These are phyloP conservation scores for Tetranychus piercei DNA, from an alignment of 2,888 invertebrate species.

Conservation along the genomic window DNA sequence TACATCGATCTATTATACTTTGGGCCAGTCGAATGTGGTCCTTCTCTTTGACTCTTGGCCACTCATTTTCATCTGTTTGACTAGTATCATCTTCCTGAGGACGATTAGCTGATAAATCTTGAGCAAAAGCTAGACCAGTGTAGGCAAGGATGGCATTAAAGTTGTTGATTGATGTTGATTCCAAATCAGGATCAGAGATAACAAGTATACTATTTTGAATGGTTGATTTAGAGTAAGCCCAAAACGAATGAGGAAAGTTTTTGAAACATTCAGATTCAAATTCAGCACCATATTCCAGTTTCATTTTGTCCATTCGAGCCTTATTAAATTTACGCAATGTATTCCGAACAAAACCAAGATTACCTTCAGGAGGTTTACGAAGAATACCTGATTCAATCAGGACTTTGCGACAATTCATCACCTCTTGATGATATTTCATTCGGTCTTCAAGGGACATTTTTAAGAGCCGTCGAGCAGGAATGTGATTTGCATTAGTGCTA, in stretches of 20 bases:
- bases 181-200: constrained; percentile 58
- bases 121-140: constrained; percentile 48
- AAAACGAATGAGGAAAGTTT: constrained; percentile 33
- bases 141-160: constrained; percentile 75
- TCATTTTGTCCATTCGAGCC: constrained; percentile 42
- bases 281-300: constrained; percentile 15
- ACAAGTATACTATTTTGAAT: constrained; percentile 64
- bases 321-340: constrained; percentile 58
- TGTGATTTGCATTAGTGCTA: not conserved
- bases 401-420: constrained; percentile 60
- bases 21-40: constrained; percentile 76
- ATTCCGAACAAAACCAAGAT: constrained; percentile 67
- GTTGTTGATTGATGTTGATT: constrained; percentile 65
- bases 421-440: constrained; percentile 63
- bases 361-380: constrained; percentile 51
- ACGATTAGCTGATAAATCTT: not conserved
- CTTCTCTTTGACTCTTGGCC: constrained; percentile 40
- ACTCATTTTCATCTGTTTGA: constrained; percentile 13
- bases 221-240: constrained; percentile 68
- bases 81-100: not conserved
- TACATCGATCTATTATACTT: constrained; percentile 67
- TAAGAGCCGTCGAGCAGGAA: constrained; percentile 31
- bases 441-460: constrained; percentile 70
- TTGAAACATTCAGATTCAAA: constrained; percentile 21
- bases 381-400: constrained; percentile 64